Evolutionary conservation across 2,797 vertebrate genomes (phyloP), one percentile per base, ranked within the genome.

Genomic region (Esox lucius): DNA sequence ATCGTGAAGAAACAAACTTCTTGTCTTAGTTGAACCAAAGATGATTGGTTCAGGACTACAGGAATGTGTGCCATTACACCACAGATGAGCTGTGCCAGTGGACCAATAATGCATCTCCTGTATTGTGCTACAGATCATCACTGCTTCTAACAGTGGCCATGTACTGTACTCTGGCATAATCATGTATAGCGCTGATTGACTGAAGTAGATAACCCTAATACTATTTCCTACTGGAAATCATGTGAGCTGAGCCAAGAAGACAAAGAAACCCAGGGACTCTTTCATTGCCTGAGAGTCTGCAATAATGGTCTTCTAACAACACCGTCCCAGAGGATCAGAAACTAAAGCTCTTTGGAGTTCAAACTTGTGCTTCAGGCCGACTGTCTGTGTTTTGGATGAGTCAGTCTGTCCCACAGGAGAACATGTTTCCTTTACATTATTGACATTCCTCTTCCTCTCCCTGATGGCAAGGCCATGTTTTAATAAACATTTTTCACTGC

Each of bases 241-340:
- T 81, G 76, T 84, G 86, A 77, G 82, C 85, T 76, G 56, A 86
- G 74, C 77, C 72, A 78, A 75, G 76, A 46, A 46, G 53, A 65
- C 17, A 31, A 69, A 61, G 26, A 84, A 48, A 39, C 12, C 8
- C 13, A 84, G 80, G 84, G 83, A 78, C 81, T 76, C 82, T 75
- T 76, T 81, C 80, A 90, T 90, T 90, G 79, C 77, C 80, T 79
- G 74, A 72, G 83, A 83, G 84, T 87, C 81, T 88, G 68, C 83
- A 84, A 80, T 89, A 87, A 89, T 85, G 90, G 92, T 90, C 84
- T 90, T 90, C 90, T 91, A 90, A 91, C 89, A 90, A 91, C 86
- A 31, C 65, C 28, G 64, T 42, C 70, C 86, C 83, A 86, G 86
- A 81, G 35, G 72, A 75, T 75, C 68, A 5, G 80, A 75, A 78